Conservation (phyloP, 1,140 invertebrate species). For the Chironomus tepperi region DNA sequence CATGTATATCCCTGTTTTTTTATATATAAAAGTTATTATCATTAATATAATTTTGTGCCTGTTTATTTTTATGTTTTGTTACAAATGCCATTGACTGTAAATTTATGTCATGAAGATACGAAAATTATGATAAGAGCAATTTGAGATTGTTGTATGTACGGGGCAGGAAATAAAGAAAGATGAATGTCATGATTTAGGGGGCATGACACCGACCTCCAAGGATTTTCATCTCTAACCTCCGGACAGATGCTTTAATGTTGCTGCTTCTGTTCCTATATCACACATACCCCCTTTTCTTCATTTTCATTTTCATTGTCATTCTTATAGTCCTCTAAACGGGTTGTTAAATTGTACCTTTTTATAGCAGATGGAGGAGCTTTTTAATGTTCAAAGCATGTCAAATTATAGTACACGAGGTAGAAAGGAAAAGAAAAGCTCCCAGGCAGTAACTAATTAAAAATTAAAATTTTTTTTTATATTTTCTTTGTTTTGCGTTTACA, state of each 20-base stretch:
- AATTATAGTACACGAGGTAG: background rate
- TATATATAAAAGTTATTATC: too few relatives aligned
- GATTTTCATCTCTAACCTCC: background rate
- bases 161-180: background rate
- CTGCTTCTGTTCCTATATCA: too few relatives aligned
- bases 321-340: background rate
- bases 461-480: constrained; percentile 9
- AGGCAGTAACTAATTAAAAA: constrained; percentile 21
- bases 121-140: background rate
- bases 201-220: background rate
- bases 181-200: constrained; percentile 1
- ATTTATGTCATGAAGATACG: constrained; percentile 7
- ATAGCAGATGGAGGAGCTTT: background rate
- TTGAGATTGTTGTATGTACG: too few relatives aligned
- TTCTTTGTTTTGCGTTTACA: background rate
- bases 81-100: background rate
- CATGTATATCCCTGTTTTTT: too few relatives aligned
- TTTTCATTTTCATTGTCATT: background rate
- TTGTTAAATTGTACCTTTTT: background rate
- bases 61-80: too few relatives aligned
- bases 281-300: background rate
- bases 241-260: too few relatives aligned
- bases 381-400: background rate
- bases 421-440: background rate
- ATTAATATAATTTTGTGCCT: too few relatives aligned